These are phyloP conservation scores for Pelochelys cantorii DNA, from an alignment of 2,797 vertebrate genomes.

Conservation along the genomic window DNA sequence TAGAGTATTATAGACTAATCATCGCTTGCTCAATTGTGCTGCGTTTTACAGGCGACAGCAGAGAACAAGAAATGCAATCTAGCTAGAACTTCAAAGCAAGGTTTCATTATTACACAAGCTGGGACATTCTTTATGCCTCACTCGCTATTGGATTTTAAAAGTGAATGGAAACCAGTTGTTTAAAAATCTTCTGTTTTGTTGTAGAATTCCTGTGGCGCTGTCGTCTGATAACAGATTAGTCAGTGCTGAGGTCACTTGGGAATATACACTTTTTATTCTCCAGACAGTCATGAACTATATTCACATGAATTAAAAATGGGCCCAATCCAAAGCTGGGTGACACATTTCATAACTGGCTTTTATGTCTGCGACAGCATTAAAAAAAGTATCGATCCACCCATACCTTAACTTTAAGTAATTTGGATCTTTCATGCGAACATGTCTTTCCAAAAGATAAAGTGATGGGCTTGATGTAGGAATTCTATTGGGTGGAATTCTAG, in stretches of 20 bases:
- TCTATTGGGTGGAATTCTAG: background rate
- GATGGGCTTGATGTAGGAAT: background rate
- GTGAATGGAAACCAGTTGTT: slow-evolving; percentile 61
- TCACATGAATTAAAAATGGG: slow-evolving; percentile 78
- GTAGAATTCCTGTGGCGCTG: background rate
- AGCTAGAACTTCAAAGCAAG: slow-evolving; percentile 63
- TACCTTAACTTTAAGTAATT: slow-evolving; percentile 43
- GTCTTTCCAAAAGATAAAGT: background rate
- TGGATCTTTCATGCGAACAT: slow-evolving; percentile 21
- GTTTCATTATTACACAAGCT: slow-evolving; percentile 39
- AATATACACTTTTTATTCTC: slow-evolving; percentile 73
- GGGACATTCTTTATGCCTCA: slow-evolving; percentile 41
- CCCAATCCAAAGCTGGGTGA: slow-evolving; percentile 56
- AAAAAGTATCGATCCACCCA: slow-evolving; percentile 49
- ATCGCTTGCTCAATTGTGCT: slow-evolving; percentile 61
- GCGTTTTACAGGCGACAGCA: slow-evolving; percentile 27
- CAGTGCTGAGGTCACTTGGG: slow-evolving; percentile 68
- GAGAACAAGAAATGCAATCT: slow-evolving; percentile 64
- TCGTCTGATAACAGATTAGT: slow-evolving; percentile 53
- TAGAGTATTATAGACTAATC: slow-evolving; percentile 70
- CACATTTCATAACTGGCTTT: slow-evolving; percentile 48
- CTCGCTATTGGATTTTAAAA: slow-evolving; percentile 53
- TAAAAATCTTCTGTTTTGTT: slow-evolving; percentile 47
- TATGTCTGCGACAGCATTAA: slow-evolving; percentile 17
- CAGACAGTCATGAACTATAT: slow-evolving; percentile 75